A percentile compares a stretch with the other conserved stretches of the same genome.
Evolutionary conservation across 2,797 vertebrate genomes (phyloP).

Genomic region (Lepus townsendii): DNA sequence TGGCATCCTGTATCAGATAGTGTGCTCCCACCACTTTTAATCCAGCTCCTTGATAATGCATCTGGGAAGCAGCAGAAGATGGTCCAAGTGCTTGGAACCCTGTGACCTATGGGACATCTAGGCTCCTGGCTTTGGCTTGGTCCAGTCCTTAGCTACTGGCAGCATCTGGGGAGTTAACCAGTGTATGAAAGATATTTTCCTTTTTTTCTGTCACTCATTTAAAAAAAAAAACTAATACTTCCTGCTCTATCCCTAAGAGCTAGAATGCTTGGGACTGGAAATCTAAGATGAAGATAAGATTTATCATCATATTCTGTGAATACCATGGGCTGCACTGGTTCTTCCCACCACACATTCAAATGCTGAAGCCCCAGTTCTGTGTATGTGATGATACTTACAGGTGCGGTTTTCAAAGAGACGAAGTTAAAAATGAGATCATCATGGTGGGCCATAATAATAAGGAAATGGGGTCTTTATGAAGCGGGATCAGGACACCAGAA

Average conservation of each 20-base stretch:
- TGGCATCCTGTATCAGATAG: no score
- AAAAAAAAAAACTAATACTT: not conserved
- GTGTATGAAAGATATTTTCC: no score
- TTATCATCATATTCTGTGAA: not conserved
- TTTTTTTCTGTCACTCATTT: no score
- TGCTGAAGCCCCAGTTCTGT: not conserved
- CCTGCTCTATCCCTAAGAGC: not conserved
- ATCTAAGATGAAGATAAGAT: not conserved
- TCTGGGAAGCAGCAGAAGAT: no score
- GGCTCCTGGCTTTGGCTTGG: no score
- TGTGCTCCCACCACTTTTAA: no score
- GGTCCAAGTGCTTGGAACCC: no score
- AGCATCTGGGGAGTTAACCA: no score
- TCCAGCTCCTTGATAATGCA: no score
- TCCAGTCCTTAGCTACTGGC: no score
- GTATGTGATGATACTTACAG: not conserved
- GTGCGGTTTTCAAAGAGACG: not conserved
- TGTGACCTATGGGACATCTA: no score
- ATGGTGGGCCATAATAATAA: not conserved
- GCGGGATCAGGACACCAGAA: not conserved
- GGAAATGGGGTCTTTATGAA: not conserved
- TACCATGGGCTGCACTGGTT: not conserved
- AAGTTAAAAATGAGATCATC: not conserved
- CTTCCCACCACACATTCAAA: rapidly evolving
- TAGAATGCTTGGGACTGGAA: not conserved